Base-by-base conservation (phyloP, 2,888 invertebrate genomes). In the Mayetiola destructor region DNA sequence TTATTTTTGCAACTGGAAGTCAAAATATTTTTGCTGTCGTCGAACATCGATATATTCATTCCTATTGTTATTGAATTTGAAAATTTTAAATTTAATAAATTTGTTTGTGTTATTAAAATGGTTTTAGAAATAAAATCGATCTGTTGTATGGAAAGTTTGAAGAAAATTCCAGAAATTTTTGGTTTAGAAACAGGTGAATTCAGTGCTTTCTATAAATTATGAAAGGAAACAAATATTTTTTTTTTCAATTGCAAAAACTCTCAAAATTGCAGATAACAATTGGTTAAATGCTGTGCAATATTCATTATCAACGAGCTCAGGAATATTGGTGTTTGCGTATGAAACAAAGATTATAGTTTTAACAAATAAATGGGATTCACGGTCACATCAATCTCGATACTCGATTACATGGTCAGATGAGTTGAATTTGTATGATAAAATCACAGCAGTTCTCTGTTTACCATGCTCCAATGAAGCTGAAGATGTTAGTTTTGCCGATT, bases 251-350 rank as follows among this genome's bases (percentile, higher is more conserved):
- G 10, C 20, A 23, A 40, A 40, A 21, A 12, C 23, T 40, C 3
- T 3, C n/a, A n/a, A 27, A n/a, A 27, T 48, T 48, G 63, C 63
- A 67, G 73, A 76, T 64, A 77, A 77, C 59, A 76, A 76, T 61
- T 88, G 88, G 81, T 69, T 88, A 14, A 82, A 84, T 65, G 76
- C 79, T 16, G 79, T 84, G 61, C 71, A 78, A 59, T 69, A 84
- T 61, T 81, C 86, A 1, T 68, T 82, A n/a, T 84, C 85, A 12
- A 85, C 88, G 2, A 77, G 81, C 40, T 82, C 81, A 42, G 88
- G 88, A 67, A 67, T 85, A 27, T 73, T 88, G 61, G 83, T 78
- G 1, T 67, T 88, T 60, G 84, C 81, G 1, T 76, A 79, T 65
- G 79, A 79, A 56, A 77, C 80, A 60, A 79, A 77, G 64, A 69